Evolutionary conservation across 2,113 vertebrate species (phyloP).

Genomic region (Nerophis ophidion): DNA sequence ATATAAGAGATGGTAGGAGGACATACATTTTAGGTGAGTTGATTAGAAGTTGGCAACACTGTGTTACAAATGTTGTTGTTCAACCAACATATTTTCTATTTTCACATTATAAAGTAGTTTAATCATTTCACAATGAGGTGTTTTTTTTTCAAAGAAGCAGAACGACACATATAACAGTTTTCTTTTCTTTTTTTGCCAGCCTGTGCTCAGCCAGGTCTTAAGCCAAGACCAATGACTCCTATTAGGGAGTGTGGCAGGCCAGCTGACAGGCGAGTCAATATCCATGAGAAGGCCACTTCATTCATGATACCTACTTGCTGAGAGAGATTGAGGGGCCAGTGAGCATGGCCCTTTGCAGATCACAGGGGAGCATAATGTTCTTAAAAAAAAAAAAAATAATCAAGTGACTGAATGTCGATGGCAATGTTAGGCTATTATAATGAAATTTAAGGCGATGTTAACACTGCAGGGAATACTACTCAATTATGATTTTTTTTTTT

Average conservation of each 20-base stretch:
- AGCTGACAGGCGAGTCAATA: conserved; percentile 98
- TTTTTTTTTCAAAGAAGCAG: neutral
- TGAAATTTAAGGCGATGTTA: neutral
- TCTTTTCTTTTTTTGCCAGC: conserved; percentile 31
- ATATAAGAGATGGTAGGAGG: too few relatives aligned
- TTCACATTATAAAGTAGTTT: too few relatives aligned
- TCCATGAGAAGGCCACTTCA: conserved; percentile 98
- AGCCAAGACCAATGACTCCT: conserved; percentile 97
- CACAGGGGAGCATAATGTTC: conserved; percentile 85
- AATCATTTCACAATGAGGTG: neutral
- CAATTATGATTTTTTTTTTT: too few relatives aligned
- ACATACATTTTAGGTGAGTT: too few relatives aligned
- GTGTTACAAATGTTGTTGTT: too few relatives aligned
- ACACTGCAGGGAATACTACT: too few relatives aligned
- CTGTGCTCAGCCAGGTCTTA: conserved; percentile 82
- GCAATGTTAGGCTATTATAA: neutral
- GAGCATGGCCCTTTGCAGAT: conserved; percentile 86
- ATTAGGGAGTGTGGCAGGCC: conserved; percentile 95
- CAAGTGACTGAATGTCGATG: conserved; percentile 12
- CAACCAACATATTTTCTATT: too few relatives aligned
- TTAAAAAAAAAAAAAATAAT: conserved; percentile 23
- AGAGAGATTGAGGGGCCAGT: conserved; percentile 82
- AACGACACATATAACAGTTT: conserved; percentile 37
- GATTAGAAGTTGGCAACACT: too few relatives aligned
- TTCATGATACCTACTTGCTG: conserved; percentile 93